Conservation (phyloP, 2,888 invertebrate genomes). For the Rhamphomyia laevipes region DNA sequence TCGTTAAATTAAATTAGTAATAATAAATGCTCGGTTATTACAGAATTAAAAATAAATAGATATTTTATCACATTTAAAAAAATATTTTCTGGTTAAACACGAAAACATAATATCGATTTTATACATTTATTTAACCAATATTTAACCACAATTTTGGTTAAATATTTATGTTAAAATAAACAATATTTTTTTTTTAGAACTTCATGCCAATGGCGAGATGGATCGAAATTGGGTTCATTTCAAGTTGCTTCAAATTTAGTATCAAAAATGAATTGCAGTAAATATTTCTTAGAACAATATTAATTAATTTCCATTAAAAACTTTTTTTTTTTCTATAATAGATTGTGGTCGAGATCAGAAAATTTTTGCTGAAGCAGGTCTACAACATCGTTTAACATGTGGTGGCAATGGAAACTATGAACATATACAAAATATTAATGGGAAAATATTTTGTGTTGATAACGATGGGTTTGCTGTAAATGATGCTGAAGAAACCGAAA, state of each 20-base stretch:
- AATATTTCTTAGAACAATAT: conserved; percentile 28
- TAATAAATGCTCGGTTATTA: too few species aligned
- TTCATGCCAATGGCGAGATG: conserved; percentile 49
- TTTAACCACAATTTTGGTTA: too few species aligned
- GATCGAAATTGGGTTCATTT: conserved; percentile 43
- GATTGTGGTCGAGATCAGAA: conserved; percentile 51
- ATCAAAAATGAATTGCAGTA: conserved; percentile 43
- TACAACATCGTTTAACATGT: conserved; percentile 41
- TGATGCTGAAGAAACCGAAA: conserved; percentile 12
- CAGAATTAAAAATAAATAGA: too few species aligned
- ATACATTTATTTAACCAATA: too few species aligned
- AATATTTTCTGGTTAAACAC: too few species aligned
- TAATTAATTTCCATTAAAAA: neutral
- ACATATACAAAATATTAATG: conserved; percentile 40
- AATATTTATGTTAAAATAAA: too few species aligned
- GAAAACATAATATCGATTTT: too few species aligned
- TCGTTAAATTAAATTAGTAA: too few species aligned
- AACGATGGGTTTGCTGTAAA: conserved; percentile 44
- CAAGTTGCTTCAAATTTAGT: conserved; percentile 33
- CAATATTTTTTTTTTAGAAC: conserved; percentile 42
- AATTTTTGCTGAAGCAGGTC: conserved; percentile 40
- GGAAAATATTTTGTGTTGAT: conserved; percentile 48
- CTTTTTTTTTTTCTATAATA: conserved; percentile 19
- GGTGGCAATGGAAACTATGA: conserved; percentile 47
- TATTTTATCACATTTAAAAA: too few species aligned